Evolutionary conservation across 2,888 invertebrate species (phyloP), one percentile per base, ranked within the genome.

Genomic region (Melipona bicolor): DNA sequence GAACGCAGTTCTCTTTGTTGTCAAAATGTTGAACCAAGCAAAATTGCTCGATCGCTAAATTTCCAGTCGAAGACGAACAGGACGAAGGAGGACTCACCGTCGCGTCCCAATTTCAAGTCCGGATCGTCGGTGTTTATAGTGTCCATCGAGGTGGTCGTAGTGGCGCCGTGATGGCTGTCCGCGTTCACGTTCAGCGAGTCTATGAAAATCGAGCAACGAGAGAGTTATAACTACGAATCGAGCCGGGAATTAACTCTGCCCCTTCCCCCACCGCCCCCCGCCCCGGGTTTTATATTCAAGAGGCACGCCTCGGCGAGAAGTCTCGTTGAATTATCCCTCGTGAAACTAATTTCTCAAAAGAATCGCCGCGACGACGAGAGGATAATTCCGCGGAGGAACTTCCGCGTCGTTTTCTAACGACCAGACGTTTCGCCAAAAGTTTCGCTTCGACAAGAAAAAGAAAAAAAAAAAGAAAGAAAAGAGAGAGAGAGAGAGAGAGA

Each of bases 141-240:
- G 72, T 90, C 90, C 90, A 90, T 90, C 11, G 90, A 90, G 68
- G 90, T 90, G 56, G 90, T 90, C 11, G 84, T 85, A 68, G 89
- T 90, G 50, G 86, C 85, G 1, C 85, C 89, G 54, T 85, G 90
- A 21, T 90, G 90, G 69, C 72, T 81, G 36, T 90, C 90, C 50
- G 78, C 83, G 68, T 89, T 89, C 78, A 83, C 88, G 83, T 90
- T 89, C 74, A 88, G 88, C 73, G 88, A 89, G 74, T 90, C 90
- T 90, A 43, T 62, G 69, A 27, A 65, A 70, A 74, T 64, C 52
- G 13, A 24, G 15, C n/a, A 62, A 32, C 59, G 78, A 70, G 70
- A 64, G 17, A 76, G 72, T 77, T 84, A 75, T 36, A 49, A 27
- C 43, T 17, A 15, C n/a, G 73, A 79, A 73, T 65, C 59, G 74